These are phyloP conservation scores for Spheniscus humboldti DNA, from an alignment of 2,797 vertebrate genomes.

Conservation along the genomic window DNA sequence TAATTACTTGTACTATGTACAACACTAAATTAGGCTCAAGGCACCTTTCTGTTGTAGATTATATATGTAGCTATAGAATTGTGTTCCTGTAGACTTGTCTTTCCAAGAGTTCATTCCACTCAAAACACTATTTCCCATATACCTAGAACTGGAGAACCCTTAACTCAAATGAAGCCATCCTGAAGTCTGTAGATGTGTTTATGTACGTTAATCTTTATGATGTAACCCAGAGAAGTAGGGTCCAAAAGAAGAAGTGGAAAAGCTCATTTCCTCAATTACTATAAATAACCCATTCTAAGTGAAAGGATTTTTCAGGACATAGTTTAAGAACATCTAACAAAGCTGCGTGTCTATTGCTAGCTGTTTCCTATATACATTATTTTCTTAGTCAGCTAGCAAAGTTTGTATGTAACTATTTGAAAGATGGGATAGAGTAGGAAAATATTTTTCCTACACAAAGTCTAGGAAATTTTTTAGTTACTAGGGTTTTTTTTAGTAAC, in stretches of 20 bases:
- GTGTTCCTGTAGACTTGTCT: background rate
- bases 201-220: rapidly evolving
- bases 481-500: background rate
- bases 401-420: background rate
- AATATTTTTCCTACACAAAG: background rate
- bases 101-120: background rate
- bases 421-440: background rate
- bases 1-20: background rate
- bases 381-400: background rate
- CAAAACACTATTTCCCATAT: background rate
- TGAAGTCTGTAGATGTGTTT: background rate
- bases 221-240: background rate
- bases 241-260: background rate
- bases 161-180: background rate
- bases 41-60: background rate
- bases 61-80: background rate
- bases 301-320: background rate
- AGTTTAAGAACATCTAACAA: background rate
- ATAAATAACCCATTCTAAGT: background rate
- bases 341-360: background rate
- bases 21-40: background rate
- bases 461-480: background rate
- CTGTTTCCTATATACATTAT: background rate
- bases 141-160: background rate
- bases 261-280: background rate